Percentiles rank a stretch among this genome's conserved stretches.
These are phyloP conservation scores for Cecropterus lyciades DNA, from an alignment of 1,140 invertebrate genomes.

Conservation along the genomic window DNA sequence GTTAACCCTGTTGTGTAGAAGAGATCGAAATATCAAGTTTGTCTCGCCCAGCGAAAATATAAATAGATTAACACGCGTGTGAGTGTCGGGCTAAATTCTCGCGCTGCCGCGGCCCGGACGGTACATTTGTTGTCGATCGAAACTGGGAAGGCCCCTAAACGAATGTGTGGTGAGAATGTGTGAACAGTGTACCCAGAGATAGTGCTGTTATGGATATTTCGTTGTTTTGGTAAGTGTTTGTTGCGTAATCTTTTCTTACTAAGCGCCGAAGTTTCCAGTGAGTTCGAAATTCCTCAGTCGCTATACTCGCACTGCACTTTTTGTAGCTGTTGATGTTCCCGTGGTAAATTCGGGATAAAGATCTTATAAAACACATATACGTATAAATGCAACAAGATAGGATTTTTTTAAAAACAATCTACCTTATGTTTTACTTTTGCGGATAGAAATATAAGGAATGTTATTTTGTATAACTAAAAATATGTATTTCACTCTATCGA, in stretches of 20 bases:
- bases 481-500: too few species aligned
- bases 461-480: too few species aligned
- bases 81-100: constrained; percentile 62
- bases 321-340: too few species aligned
- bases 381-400: too few species aligned
- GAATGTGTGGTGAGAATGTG: constrained; percentile 60
- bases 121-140: constrained; percentile 50
- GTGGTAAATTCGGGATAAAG: too few species aligned
- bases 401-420: too few species aligned
- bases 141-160: constrained; percentile 69
- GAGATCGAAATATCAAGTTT: constrained; percentile 40
- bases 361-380: too few species aligned
- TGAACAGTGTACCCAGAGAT: constrained; percentile 67
- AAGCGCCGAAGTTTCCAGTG: too few species aligned
- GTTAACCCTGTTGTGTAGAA: constrained; percentile 14
- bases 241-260: constrained; percentile 23
- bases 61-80: constrained; percentile 61
- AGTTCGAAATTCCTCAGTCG: too few species aligned
- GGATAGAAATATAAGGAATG: too few species aligned
- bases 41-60: constrained; percentile 64
- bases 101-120: constrained; percentile 63
- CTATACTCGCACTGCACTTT: too few species aligned
- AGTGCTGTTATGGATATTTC: constrained; percentile 46
- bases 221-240: constrained; percentile 51
- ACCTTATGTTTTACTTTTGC: too few species aligned